Conservation (phyloP, 2,113 vertebrate genomes). For the Oreochromis spilurus region DNA sequence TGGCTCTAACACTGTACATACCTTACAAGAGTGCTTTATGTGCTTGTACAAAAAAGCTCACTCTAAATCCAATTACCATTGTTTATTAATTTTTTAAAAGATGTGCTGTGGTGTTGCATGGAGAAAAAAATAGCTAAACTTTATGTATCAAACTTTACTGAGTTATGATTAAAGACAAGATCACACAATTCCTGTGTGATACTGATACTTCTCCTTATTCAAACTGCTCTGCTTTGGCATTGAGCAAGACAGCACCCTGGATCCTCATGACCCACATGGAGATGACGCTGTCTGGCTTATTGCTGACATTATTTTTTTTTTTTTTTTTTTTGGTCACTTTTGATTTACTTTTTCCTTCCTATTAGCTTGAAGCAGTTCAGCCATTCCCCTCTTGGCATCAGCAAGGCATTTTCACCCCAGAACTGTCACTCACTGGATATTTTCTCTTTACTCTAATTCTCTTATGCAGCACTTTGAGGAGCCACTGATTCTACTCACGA, state of each 20-base stretch:
- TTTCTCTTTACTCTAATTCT: constrained; percentile 67
- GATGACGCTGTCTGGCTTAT: constrained; percentile 4
- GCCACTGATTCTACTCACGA: constrained; percentile 84
- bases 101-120: neutral
- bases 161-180: constrained; percentile 69
- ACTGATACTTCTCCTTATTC: constrained; percentile 86
- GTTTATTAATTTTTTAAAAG: neutral
- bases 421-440: neutral
- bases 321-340: constrained; percentile 48
- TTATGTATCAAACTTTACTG: neutral
- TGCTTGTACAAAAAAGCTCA: neutral
- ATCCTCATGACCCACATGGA: constrained; percentile 71
- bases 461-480: constrained; percentile 85
- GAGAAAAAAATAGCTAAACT: neutral
- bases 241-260: constrained; percentile 79
- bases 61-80: neutral
- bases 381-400: neutral
- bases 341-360: neutral
- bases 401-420: neutral
- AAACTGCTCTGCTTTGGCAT: constrained; percentile 89
- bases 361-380: neutral
- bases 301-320: neutral
- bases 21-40: neutral
- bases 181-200: constrained; percentile 79
- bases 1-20: neutral